Evolutionary conservation across 1,140 invertebrate genomes (phyloP), one percentile per base, ranked within the genome.

Genomic region (Anastatus disparis): DNA sequence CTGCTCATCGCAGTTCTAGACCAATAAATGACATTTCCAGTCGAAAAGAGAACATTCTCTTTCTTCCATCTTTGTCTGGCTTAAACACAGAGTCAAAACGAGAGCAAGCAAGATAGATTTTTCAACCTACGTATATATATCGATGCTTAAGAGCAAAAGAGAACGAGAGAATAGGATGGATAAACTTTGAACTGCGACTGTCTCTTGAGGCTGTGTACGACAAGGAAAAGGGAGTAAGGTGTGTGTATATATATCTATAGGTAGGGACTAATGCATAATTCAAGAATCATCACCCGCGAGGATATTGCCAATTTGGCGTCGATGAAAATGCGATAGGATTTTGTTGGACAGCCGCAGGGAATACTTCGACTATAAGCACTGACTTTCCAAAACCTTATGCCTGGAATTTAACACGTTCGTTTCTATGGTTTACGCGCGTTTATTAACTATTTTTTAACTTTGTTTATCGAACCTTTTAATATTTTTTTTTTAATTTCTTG

Each of bases 261-360:
- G n/a, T 12, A 0, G 13, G 53, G 24, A 38, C 78, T 86, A 80
- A 85, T 86, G 85, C 85, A 86, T 86, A 86, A 86, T 86, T 86
- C 85, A 86, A 78, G 79, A 86, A 86, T 85, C 82, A 83, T 86
- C 85, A 85, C 82, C 78, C 81, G 78, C 83, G 81, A 86, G 85
- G 84, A 86, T 86, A 86, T 86, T 86, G 85, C 83, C 84, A 86
- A 86, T 86, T 86, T 86, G 83, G 82, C 84, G 83, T 84, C 85
- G 83, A 85, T 86, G 84, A 86, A 85, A 85, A 85, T 84, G 84
- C 83, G 84, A 86, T 86, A 81, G 81, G 82, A 85, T 85, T n/a
- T 84, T 84, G 82, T 85, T 81, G 80, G 81, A 80, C 73, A 55
- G 63, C 72, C 55, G 70, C n/a, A n/a, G 74, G 76, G 78, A 78